Evolutionary conservation across 2,888 invertebrate species (phyloP).

Genomic region (Crepidodera aurea): DNA sequence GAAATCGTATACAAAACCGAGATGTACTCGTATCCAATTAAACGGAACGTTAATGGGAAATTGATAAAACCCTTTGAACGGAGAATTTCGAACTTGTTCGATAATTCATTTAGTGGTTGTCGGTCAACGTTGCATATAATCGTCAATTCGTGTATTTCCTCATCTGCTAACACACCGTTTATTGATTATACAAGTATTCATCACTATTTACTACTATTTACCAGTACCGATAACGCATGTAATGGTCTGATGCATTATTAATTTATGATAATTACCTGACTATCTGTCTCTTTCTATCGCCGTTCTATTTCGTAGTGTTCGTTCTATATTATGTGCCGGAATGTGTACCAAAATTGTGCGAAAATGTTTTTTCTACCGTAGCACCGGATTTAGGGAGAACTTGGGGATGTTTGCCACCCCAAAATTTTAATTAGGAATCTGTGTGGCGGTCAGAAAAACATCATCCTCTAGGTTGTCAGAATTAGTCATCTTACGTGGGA

Average conservation of each 20-base stretch:
- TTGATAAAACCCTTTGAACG: background rate
- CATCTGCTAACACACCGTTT: slow-evolving; percentile 12
- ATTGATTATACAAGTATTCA: slow-evolving; percentile 23
- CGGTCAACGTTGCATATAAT: background rate
- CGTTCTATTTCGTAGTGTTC: slow-evolving; percentile 1
- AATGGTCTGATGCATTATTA: slow-evolving; percentile 32
- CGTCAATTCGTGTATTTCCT: slow-evolving; percentile 4
- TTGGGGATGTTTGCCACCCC: no score
- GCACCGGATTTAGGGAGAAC: no score
- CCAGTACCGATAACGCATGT: slow-evolving; percentile 22
- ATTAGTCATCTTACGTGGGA: no score
- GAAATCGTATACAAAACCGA: no score
- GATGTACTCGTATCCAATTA: no score
- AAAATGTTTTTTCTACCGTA: no score
- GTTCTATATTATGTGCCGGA: background rate
- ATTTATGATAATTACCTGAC: slow-evolving; percentile 30
- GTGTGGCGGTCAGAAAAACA: no score
- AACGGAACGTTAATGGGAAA: background rate
- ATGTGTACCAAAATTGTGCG: no score
- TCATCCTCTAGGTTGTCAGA: no score
- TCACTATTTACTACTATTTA: slow-evolving; percentile 26
- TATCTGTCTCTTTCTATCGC: background rate
- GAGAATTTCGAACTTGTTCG: background rate
- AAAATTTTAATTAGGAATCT: no score
- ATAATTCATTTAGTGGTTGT: background rate